Evolutionary conservation across 2,888 invertebrate species (phyloP), one percentile per base, ranked within the genome.

Genomic region (Coleophora deauratella): DNA sequence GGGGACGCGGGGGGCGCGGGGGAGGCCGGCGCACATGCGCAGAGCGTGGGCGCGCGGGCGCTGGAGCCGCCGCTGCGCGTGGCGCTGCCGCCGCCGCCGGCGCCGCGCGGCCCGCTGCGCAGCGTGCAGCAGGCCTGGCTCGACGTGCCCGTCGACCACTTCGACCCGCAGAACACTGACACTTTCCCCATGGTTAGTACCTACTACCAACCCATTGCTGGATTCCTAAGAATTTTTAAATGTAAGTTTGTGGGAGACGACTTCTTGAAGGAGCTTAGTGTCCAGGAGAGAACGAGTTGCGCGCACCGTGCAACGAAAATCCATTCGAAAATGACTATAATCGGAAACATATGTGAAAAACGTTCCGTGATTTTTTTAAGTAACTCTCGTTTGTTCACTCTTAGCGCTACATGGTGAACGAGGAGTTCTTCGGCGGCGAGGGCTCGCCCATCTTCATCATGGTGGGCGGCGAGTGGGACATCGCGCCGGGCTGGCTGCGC

Each of bases 391-490:
- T 21, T 21, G 21, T 21, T 21, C 3, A 21, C 21, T 21, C 21
- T 9, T 51, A 87, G 88, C 84, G 89, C 12, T 90, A 81, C 56
- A 84, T 89, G 81, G 70, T 66, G 41, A 90, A 89, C 54, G 82
- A 85, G 47, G 73, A 87, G 41, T 87, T 87, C 51, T 89, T 87
- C 51, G 76, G 71, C 11, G 72, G 73, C n/a, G 55, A 72, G 1
- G 88, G 87, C 2, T 87, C 81, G 1, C 91, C 92, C 0, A 72
- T 92, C n/a, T 88, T 91, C 40, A 88, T 92, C 41, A 70, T 88
- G 58, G 77, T 94, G 14, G 94, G 93, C 9, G 94, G 95, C 2
- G 95, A 95, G 70, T 94, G 93, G 87, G 71, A 77, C 10, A 93
- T 94, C 36, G 70, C 66, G 0, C 57, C 87, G 0, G 87, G 88